Conservation (phyloP, 1,140 invertebrate species). For the Pseudomyrmex pallidus region DNA sequence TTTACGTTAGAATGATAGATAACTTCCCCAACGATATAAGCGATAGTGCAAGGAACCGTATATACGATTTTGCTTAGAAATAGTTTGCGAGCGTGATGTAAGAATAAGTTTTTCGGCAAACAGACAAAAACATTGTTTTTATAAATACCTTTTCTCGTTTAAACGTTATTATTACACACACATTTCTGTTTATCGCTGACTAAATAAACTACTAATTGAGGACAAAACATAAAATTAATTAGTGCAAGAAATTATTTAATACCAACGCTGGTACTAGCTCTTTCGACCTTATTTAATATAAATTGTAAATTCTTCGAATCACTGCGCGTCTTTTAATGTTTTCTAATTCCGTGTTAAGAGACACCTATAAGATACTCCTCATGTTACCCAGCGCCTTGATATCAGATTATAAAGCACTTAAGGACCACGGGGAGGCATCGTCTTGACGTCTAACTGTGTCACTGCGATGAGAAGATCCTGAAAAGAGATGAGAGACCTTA, state of each 20-base stretch:
- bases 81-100: not conserved
- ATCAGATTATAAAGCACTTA: conserved; percentile 18
- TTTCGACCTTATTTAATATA: too few relatives aligned
- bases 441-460: conserved; percentile 25
- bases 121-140: not conserved
- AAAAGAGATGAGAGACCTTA: not conserved
- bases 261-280: too few relatives aligned
- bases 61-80: not conserved
- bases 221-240: too few relatives aligned
- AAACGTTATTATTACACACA: too few relatives aligned
- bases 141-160: too few relatives aligned
- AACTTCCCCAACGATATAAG: conserved; percentile 17
- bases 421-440: conserved; percentile 5
- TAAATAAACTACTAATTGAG: too few relatives aligned
- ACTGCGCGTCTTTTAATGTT: not conserved
- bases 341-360: conserved; percentile 7
- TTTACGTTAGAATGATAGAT: conserved; percentile 11
- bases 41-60: not conserved
- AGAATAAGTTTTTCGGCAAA: not conserved
- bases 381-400: conserved; percentile 5
- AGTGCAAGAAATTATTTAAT: too few relatives aligned
- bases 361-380: not conserved
- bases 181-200: too few relatives aligned
- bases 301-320: too few relatives aligned
- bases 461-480: conserved; percentile 15